phyloP scores from a whole-genome alignment of 2,888 invertebrate genomes.

The Polyommatus iphigenia region DNA sequence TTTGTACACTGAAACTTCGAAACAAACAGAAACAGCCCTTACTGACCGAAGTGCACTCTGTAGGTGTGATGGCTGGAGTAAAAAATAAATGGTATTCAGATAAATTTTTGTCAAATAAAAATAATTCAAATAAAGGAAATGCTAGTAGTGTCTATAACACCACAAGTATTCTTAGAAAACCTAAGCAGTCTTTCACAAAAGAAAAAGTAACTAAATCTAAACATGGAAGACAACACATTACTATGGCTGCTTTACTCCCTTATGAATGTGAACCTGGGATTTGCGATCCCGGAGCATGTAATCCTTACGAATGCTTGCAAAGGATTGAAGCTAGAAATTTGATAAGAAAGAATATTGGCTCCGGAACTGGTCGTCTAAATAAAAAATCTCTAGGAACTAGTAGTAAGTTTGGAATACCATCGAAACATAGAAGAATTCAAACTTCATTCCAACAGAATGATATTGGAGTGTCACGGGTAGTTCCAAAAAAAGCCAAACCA shows the following conservation, averaged over 20 bases:
- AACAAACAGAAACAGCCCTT: conserved; percentile 34
- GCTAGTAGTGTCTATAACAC: not conserved
- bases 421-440: conserved; percentile 28
- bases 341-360: conserved; percentile 33
- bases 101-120: conserved; percentile 47
- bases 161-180: conserved; percentile 9
- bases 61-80: conserved; percentile 38
- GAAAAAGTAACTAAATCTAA: not conserved
- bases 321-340: conserved; percentile 43
- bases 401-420: conserved; percentile 26
- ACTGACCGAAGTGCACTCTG: conserved; percentile 34
- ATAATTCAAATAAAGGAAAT: conserved; percentile 44
- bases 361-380: conserved; percentile 24
- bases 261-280: conserved; percentile 49
- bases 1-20: conserved; percentile 48
- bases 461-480: not conserved
- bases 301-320: conserved; percentile 47
- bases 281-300: conserved; percentile 47
- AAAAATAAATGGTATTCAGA: conserved; percentile 30
- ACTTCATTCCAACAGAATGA: conserved; percentile 6
- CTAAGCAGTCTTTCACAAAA: not conserved
- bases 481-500: conserved; percentile 32
- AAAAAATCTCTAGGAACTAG: conserved; percentile 34
- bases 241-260: conserved; percentile 34
- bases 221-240: not conserved